Base-by-base conservation (phyloP, 2,888 invertebrate genomes). In the Caenorhabditis imperialis region DNA sequence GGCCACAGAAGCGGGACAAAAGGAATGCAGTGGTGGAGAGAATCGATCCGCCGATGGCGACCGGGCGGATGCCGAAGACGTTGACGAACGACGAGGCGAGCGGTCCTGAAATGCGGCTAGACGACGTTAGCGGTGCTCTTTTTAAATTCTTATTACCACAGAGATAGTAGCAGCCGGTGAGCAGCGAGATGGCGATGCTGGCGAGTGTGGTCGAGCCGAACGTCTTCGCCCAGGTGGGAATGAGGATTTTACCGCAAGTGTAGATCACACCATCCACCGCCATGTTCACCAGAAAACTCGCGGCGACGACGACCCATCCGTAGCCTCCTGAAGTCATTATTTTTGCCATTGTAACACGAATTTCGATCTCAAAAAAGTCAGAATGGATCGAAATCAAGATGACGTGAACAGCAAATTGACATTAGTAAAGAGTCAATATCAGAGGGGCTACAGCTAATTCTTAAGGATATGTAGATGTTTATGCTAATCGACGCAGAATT, bases 231-330 rank as follows among this genome's bases (percentile, higher is more conserved):
- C 90, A 90, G 38, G 84, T 76, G 22, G 88, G 83, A 22, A 89
- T 87, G 8, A 90, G 88, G 3, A 89, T 88, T 70, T 88, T 89
- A 25, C 89, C 88, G 37, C 70, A 77, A 1, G 87, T 85, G 84
- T 89, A 90, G 18, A 89, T 88, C 23, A 90, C 95, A 4, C 90
- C 99, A 89, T 99, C 98, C 70, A 99, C 96, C 84, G 98, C 94
- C 91, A 98, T 92, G 92, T 98, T 97, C 90, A 95, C 95, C 92
- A 97, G 93, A 90, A 99, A 96, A 45, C 95, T 95, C 58, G 96
- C 95, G 86, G 94, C 92, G 61, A 97, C 96, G 88, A 98, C 93
- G 87, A 96, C 93, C 94, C 94, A 94, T 74, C 94, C 94, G 90
- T 93, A 95, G 54, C 96, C 96, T 16, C 79, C 81, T 80, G 30